Evolutionary conservation across 2,797 vertebrate genomes (phyloP).

Genomic region (Xenopus petersii): DNA sequence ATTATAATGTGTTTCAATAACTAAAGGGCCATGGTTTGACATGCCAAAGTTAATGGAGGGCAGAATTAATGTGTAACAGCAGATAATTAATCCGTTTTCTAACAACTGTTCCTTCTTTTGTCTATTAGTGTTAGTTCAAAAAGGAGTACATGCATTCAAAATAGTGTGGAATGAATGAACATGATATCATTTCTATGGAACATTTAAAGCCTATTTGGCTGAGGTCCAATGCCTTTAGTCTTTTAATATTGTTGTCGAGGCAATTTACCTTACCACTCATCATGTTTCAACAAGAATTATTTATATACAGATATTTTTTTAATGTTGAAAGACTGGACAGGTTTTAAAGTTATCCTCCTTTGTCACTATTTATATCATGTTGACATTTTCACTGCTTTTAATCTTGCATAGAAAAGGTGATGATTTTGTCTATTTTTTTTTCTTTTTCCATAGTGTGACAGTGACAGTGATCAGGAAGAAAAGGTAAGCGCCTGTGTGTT

Average conservation of each 20-base stretch:
- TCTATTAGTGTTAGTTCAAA: conserved; percentile 4
- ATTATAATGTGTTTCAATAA: too few species aligned
- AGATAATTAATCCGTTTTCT: too few species aligned
- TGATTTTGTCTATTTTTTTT: conserved; percentile 47
- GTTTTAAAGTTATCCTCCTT: not conserved
- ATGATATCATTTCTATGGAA: conserved; percentile 26
- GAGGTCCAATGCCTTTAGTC: conserved; percentile 12
- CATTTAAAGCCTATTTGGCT: conserved; percentile 15
- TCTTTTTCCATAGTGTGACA: conserved; percentile 79
- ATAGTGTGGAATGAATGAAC: not conserved
- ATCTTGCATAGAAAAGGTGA: conserved; percentile 32
- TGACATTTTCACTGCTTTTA: conserved; percentile 4
- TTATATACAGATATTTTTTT: not conserved
- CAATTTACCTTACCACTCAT: conserved; percentile 1
- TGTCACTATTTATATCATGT: not conserved
- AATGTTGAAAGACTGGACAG: not conserved
- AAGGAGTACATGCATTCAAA: not conserved
- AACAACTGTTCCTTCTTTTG: too few species aligned
- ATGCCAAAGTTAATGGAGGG: too few species aligned
- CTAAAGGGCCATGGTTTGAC: too few species aligned
- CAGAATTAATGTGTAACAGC: too few species aligned
- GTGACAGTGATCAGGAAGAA: conserved; percentile 90
- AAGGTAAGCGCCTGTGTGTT: conserved; percentile 76
- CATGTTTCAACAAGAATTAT: conserved; percentile 16
- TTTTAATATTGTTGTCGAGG: not conserved